A percentile compares a stretch with the other conserved stretches of the same genome.
Conservation (phyloP, 2,113 vertebrate genomes). For the Pygoscelis antarcticus region DNA sequence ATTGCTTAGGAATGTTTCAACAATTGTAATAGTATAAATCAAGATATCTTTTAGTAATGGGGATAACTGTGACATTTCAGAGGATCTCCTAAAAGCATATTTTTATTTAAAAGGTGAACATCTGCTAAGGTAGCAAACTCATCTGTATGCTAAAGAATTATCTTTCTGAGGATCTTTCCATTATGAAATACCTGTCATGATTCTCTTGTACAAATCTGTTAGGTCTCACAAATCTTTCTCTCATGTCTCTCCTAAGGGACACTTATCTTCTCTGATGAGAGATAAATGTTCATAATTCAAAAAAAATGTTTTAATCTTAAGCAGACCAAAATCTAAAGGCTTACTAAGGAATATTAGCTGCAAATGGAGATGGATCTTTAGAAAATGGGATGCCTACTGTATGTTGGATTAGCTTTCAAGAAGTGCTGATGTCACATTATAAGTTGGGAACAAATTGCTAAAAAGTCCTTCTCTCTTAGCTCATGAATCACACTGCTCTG, state of each 20-base stretch:
- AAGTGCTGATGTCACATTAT: conserved; percentile 4
- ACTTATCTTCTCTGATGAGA: conserved; percentile 60
- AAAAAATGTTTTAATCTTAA: conserved; percentile 34
- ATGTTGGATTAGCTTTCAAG: conserved; percentile 24
- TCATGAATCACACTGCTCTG: conserved; percentile 27
- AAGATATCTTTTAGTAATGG: conserved; percentile 65
- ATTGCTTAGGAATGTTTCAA: conserved; percentile 48
- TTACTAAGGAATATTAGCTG: conserved; percentile 43
- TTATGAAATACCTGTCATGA: conserved; percentile 60
- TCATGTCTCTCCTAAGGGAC: conserved; percentile 33
- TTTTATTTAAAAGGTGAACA: conserved; percentile 70
- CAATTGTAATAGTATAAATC: conserved; percentile 58
- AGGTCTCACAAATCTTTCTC: conserved; percentile 60
- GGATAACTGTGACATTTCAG: conserved; percentile 60
- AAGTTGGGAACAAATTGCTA: conserved; percentile 27
- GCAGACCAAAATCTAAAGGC: conserved; percentile 10
- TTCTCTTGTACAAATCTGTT: conserved; percentile 51
- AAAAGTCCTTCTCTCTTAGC: conserved; percentile 2
- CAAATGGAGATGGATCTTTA: conserved; percentile 32
- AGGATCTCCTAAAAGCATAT: conserved; percentile 55
- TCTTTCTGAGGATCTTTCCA: conserved; percentile 44
- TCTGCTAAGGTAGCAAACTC: conserved; percentile 53
- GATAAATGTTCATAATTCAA: conserved; percentile 48
- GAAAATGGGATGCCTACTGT: neutral
- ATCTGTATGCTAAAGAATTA: conserved; percentile 51